These are phyloP conservation scores for Trachemys scripta DNA, from an alignment of 2,113 vertebrate species.

Conservation along the genomic window DNA sequence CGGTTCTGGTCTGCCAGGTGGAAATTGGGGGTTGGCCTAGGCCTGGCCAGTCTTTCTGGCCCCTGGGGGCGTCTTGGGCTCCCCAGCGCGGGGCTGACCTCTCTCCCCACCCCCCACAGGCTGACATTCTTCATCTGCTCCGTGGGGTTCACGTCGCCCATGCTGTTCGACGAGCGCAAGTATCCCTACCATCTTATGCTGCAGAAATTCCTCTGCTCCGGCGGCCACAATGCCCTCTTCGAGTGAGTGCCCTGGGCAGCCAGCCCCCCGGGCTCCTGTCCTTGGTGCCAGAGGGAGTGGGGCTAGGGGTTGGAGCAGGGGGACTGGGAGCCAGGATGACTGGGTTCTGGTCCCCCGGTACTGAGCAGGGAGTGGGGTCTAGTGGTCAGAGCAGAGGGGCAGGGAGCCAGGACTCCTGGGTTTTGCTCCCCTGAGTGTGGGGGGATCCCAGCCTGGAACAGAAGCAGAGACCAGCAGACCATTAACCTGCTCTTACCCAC, in stretches of 20 bases:
- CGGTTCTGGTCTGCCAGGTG: not conserved
- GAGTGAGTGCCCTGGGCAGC: constrained; percentile 83
- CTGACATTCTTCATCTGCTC: constrained; percentile 97
- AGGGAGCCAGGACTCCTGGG: not conserved
- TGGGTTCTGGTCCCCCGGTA: no score
- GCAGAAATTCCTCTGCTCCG: constrained; percentile 95
- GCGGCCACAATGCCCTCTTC: constrained; percentile 95
- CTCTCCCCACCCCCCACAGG: constrained; percentile 63
- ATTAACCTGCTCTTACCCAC: not conserved
- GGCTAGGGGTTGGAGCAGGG: not conserved
- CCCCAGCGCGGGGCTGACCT: not conserved
- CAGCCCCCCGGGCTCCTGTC: no score
- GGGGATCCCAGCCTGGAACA: not conserved
- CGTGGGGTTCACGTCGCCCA: constrained; percentile 94
- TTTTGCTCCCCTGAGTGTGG: no score
- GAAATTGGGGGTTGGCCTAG: not conserved
- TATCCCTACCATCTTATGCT: constrained; percentile 97
- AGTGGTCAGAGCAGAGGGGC: no score
- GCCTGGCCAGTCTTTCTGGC: not conserved
- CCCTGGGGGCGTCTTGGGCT: not conserved
- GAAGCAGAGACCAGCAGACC: not conserved
- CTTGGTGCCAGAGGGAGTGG: no score
- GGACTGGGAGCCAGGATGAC: not conserved
- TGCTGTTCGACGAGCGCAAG: constrained; percentile 95
- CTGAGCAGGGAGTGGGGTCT: no score